Evolutionary conservation across 2,888 invertebrate species (phyloP).

Genomic region (Stomorhina lunata): DNA sequence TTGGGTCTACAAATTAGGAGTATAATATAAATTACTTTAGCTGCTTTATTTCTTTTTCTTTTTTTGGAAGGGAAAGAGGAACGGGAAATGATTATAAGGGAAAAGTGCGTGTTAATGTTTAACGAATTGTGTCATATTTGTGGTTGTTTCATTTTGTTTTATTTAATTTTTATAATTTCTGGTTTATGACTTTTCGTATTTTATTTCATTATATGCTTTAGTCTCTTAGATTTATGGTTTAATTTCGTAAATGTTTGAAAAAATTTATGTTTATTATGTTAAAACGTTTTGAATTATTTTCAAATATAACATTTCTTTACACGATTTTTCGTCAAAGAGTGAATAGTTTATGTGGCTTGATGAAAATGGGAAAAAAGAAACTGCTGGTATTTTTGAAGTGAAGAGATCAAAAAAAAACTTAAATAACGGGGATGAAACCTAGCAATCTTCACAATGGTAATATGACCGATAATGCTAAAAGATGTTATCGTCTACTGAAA

Average conservation of each 20-base stretch:
- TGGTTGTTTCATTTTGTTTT: slow-evolving; percentile 45
- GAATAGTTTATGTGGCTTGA: neutral
- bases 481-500: too few relatives aligned
- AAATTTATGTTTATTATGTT: slow-evolving; percentile 78
- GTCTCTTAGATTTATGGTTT: slow-evolving; percentile 21
- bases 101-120: slow-evolving; percentile 48
- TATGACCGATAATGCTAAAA: too few relatives aligned
- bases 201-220: neutral
- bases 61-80: neutral
- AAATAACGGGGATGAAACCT: too few relatives aligned
- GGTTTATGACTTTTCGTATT: slow-evolving; percentile 4
- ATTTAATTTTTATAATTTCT: slow-evolving; percentile 35
- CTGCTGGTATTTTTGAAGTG: too few relatives aligned
- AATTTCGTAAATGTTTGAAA: slow-evolving; percentile 45
- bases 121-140: slow-evolving; percentile 53
- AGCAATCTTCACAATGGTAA: too few relatives aligned
- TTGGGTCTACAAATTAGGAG: slow-evolving; percentile 8
- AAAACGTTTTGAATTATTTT: slow-evolving; percentile 70
- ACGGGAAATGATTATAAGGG: too few relatives aligned
- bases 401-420: too few relatives aligned
- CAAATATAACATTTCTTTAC: slow-evolving; percentile 31
- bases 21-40: slow-evolving; percentile 18
- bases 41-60: neutral
- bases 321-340: neutral
- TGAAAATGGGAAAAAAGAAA: too few relatives aligned